Conservation (phyloP, 2,888 invertebrate genomes). For the Hypercompe scribonia region DNA sequence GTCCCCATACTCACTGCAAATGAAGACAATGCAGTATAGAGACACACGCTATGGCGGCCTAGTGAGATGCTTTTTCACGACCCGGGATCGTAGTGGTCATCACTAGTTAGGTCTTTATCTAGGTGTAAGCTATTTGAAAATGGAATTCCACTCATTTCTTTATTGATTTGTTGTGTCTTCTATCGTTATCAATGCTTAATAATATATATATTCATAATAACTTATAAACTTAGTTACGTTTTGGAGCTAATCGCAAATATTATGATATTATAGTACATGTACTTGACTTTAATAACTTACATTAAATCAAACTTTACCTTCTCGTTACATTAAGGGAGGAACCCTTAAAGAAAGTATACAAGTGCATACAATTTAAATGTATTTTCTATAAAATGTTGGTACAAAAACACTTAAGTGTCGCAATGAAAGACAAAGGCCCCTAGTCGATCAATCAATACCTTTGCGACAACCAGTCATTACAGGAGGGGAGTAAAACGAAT, state of each 20-base stretch:
- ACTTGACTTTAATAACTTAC: too few relatives aligned
- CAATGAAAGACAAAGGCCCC: conserved; percentile 18
- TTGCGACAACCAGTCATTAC: conserved; percentile 40
- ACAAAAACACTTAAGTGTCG: background rate
- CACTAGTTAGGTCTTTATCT: background rate
- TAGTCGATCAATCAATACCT: conserved; percentile 41
- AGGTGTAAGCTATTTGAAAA: background rate
- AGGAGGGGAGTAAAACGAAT: conserved; percentile 56
- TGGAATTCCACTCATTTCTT: background rate
- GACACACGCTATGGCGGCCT: too few relatives aligned
- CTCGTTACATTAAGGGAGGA: background rate
- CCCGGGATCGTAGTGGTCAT: too few relatives aligned
- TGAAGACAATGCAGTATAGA: too few relatives aligned
- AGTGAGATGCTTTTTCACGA: too few relatives aligned
- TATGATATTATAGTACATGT: too few relatives aligned
- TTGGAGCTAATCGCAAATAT: too few relatives aligned
- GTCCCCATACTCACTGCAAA: too few relatives aligned
- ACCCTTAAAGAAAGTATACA: background rate
- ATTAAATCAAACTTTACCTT: background rate
- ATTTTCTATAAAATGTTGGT: conserved; percentile 5
- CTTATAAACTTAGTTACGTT: background rate
- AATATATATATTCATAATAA: background rate
- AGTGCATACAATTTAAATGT: background rate
- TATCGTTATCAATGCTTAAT: background rate
- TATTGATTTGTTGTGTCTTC: background rate